Base-by-base conservation (phyloP, 2,888 invertebrate genomes). In the Lamproptera curius region DNA sequence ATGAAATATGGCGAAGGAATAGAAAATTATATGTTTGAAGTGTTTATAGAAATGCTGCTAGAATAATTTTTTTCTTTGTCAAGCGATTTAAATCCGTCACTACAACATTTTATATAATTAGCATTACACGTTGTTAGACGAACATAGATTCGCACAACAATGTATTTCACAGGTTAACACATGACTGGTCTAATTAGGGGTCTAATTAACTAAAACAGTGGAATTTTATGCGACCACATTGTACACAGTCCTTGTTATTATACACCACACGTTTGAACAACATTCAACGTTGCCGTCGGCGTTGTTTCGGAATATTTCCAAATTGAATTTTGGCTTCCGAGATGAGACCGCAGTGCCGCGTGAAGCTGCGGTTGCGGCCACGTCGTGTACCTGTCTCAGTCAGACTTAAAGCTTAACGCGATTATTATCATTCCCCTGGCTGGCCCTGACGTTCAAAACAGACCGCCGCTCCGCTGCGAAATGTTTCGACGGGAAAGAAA, bases 361-460 rank as follows among this genome's bases (percentile, higher is more conserved):
- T 26, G 42, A 5, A 41, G n/a, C 28, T 36, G 46, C 41, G 35
- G 40, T 35, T 26, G 36, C n/a, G 36, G 16, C 28, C 35, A 23
- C 34, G 35, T 46, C 46, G 14, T 35, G 46, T 70, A 75, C 72
- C 78, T 78, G 79, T 74, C 78, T 62, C 52, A 53, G 42, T 52
- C 72, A 66, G 61, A 67, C 66, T 59, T 61, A 58, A 59, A 58
- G 55, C 58, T 61, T 71, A 74, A 76, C 75, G 71, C 70, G 67
- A 74, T 78, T 80, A 76, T 62, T 62, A 68, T 6, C 20, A 20
- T 20, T 72, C 65, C 36, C 57, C 59, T 62, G 23, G 9, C 33
- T 62, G 23, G 9, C 33, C 16, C 23, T 39, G 34, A 45, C 34
- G 17, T 34, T 23, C 6, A n/a, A 28, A 20, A 1, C n/a, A 11